These are phyloP conservation scores for Acipenser transmontanus DNA, from an alignment of 2,797 vertebrate genomes.

Conservation along the genomic window DNA sequence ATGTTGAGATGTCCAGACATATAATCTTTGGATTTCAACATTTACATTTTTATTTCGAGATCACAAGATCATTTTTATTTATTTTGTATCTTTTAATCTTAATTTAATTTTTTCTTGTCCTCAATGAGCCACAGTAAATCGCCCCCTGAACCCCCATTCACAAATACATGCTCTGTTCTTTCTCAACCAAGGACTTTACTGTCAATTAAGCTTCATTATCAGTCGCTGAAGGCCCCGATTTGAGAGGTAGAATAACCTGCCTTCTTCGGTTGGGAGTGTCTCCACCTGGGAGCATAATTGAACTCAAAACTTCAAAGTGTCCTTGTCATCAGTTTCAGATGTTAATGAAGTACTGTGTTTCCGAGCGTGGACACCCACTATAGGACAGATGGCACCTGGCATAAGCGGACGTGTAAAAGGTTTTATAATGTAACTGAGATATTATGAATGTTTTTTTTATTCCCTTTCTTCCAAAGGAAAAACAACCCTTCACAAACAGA, in stretches of 20 bases:
- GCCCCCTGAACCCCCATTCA: constrained; percentile 19
- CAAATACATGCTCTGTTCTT: constrained; percentile 48
- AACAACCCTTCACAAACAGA: constrained; percentile 38
- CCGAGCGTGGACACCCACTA: background rate
- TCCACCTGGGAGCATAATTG: constrained; percentile 9
- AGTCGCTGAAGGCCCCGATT: constrained; percentile 54
- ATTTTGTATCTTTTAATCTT: no score
- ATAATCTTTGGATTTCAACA: no score
- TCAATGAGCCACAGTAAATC: no score
- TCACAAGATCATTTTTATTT: no score
- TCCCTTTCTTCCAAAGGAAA: no score
- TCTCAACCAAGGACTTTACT: constrained; percentile 38
- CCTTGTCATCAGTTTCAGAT: background rate
- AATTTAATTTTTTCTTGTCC: no score
- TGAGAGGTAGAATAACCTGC: constrained; percentile 38
- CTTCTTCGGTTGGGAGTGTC: constrained; percentile 33
- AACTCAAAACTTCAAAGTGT: constrained; percentile 27
- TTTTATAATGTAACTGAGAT: no score
- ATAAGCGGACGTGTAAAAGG: no score
- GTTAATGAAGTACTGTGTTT: constrained; percentile 14
- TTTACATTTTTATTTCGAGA: no score
- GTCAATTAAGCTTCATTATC: constrained; percentile 48
- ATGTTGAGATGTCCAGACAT: no score
- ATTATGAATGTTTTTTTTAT: no score
- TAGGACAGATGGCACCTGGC: no score